Evolutionary conservation across 2,888 invertebrate genomes (phyloP).

Genomic region (Encarsia formosa): DNA sequence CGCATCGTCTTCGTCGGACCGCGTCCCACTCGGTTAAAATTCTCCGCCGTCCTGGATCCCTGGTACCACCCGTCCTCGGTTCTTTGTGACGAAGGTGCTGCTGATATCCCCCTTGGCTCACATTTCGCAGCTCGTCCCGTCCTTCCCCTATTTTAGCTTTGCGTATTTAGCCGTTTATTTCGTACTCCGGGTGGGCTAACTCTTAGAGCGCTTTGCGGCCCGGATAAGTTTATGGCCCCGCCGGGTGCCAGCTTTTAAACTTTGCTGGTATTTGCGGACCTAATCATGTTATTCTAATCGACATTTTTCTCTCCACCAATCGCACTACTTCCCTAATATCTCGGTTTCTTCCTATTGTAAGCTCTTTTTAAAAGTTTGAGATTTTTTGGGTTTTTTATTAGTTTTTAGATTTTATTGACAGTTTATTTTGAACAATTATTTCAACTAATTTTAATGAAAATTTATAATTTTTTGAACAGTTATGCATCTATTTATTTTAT

Average conservation of each 20-base stretch:
- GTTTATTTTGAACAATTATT: no score
- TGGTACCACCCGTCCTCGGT: slow-evolving; percentile 21
- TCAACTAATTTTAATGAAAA: no score
- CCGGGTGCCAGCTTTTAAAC: no score
- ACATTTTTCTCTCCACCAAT: slow-evolving; percentile 34
- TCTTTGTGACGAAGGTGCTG: slow-evolving; percentile 22
- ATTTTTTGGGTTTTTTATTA: no score
- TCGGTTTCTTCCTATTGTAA: no score
- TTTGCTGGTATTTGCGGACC: slow-evolving; percentile 34
- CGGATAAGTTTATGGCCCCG: slow-evolving; percentile 38
- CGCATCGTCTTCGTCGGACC: no score
- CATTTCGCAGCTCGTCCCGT: slow-evolving; percentile 4
- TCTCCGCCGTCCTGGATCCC: slow-evolving; percentile 17
- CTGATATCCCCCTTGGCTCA: background rate
- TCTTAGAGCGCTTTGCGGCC: slow-evolving; percentile 29
- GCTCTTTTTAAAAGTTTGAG: no score
- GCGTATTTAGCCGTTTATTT: no score
- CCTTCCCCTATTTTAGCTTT: slow-evolving; percentile 1
- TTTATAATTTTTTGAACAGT: no score
- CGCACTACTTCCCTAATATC: slow-evolving; percentile 39
- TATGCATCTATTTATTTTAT: no score
- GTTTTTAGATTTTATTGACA: no score
- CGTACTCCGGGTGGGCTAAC: slow-evolving; percentile 1
- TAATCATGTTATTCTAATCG: slow-evolving; percentile 34
- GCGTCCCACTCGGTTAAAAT: no score